Percentiles rank a stretch among this genome's conserved stretches.
These are phyloP conservation scores for Furcula furcula DNA, from an alignment of 2,888 invertebrate species.

Conservation along the genomic window DNA sequence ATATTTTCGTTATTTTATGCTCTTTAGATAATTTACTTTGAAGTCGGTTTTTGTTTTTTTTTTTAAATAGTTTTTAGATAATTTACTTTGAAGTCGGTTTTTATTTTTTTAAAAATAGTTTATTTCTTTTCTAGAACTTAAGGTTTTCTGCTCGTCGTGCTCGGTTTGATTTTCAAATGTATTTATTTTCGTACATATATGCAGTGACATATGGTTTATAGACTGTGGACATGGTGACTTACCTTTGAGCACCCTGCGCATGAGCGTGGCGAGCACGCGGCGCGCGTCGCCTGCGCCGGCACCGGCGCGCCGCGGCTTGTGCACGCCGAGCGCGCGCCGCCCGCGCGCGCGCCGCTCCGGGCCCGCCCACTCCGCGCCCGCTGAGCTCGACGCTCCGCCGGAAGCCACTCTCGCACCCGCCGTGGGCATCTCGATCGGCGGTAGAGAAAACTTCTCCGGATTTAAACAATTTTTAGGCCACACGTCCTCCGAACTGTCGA, in stretches of 20 bases:
- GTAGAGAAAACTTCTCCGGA: constrained; percentile 49
- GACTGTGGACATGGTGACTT: too few species aligned
- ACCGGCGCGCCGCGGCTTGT: constrained; percentile 33
- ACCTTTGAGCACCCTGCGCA: constrained; percentile 59
- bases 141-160: too few species aligned
- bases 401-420: constrained; percentile 17
- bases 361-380: constrained; percentile 8
- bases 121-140: too few species aligned
- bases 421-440: constrained; percentile 43
- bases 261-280: constrained; percentile 51
- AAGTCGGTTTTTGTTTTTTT: too few species aligned
- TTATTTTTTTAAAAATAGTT: too few species aligned
- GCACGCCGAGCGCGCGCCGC: constrained; percentile 34
- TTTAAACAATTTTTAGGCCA: constrained; percentile 48
- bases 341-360: constrained; percentile 10
- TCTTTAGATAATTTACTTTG: too few species aligned
- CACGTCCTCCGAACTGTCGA: constrained; percentile 42
- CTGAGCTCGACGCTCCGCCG: constrained; percentile 21
- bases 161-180: too few species aligned
- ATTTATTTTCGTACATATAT: too few species aligned
- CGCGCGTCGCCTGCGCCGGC: constrained; percentile 49
- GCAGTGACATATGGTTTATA: too few species aligned
- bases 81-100: too few species aligned
- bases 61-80: too few species aligned
- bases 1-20: too few species aligned